Percentiles rank a stretch among this genome's conserved stretches.
These are phyloP conservation scores for roundworm (Caenorhabditis elegans) DNA, from an alignment of 1,140 invertebrate species.

Conservation along the genomic window WBcel235 BX284602.5:8952001-8952500, in stretches of 20 bases:
- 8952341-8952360: too few species aligned
- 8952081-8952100: slow-evolving; percentile 29
- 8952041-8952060: slow-evolving; percentile 3
- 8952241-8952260: background rate
- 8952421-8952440: too few species aligned
- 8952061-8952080: background rate
- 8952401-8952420: too few species aligned
- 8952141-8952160: slow-evolving; percentile 30
- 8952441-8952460: too few species aligned
- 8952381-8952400: too few species aligned
- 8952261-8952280: slow-evolving; percentile 12
- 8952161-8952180: slow-evolving; percentile 3
- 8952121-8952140: slow-evolving; percentile 24
- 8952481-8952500: too few species aligned
- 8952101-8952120: slow-evolving; percentile 17
- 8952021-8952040: slow-evolving; percentile 14
- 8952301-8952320: background rate
- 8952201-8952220: background rate
- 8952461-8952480: too few species aligned
- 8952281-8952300: background rate
- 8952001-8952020: too few species aligned
- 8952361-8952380: too few species aligned
- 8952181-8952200: slow-evolving; percentile 29
- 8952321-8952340: background rate
- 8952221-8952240: slow-evolving; percentile 10